Conservation (phyloP, 2,888 invertebrate genomes). For the Drosophila imparisetae region DNA sequence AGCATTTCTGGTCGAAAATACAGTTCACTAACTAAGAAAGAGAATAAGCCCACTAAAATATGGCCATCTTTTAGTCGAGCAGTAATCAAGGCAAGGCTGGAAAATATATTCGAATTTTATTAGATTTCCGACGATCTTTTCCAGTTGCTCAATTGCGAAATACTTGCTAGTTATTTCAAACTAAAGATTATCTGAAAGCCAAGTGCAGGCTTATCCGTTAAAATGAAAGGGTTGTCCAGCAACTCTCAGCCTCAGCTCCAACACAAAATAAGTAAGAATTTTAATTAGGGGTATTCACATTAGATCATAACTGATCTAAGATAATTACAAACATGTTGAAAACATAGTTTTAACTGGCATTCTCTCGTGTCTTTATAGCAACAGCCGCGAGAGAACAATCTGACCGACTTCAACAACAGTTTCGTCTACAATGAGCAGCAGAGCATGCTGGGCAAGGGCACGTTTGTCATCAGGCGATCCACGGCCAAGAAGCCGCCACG, state of each 20-base stretch:
- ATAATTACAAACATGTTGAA: neutral
- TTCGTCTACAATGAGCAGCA: slow-evolving; percentile 72
- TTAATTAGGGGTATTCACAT: neutral
- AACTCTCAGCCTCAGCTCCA: neutral
- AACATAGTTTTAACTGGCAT: neutral
- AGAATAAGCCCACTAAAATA: neutral
- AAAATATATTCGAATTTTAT: neutral
- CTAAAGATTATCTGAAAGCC: too few relatives aligned
- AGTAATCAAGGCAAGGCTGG: neutral
- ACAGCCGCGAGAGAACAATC: slow-evolving; percentile 36
- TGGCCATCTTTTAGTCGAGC: neutral
- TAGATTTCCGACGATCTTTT: neutral
- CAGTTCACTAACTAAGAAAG: neutral
- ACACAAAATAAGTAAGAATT: neutral
- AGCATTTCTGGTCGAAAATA: too few relatives aligned
- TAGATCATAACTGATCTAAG: neutral
- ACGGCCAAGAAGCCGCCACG: slow-evolving; percentile 75
- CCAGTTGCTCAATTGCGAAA: neutral
- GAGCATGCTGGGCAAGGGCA: slow-evolving; percentile 87
- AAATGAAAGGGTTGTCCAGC: neutral
- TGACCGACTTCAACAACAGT: slow-evolving; percentile 62
- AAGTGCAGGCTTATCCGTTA: neutral
- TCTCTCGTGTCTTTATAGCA: slow-evolving; percentile 16
- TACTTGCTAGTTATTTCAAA: too few relatives aligned
- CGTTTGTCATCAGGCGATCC: slow-evolving; percentile 90